phyloP scores from a whole-genome alignment of 2,797 vertebrate genomes.

The Pseudochirops cupreus region DNA sequence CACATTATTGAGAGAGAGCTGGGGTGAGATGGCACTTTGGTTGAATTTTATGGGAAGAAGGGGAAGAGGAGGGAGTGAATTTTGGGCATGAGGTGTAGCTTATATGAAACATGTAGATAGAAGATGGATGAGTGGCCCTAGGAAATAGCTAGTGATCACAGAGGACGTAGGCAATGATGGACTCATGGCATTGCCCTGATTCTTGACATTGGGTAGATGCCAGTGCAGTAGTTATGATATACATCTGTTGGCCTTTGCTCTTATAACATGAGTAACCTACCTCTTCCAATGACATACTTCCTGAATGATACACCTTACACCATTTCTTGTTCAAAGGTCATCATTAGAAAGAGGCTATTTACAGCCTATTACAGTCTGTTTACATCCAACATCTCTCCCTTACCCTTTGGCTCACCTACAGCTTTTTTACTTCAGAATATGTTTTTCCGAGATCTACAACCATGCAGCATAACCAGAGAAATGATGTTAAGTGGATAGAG shows the following conservation, averaged over 20 bases:
- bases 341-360: neutral
- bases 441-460: neutral
- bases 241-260: neutral
- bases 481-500: neutral
- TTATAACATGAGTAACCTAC: neutral
- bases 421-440: neutral
- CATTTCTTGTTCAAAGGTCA: neutral
- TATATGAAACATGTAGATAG: neutral
- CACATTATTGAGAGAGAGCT: neutral
- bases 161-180: neutral
- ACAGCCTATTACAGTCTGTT: neutral
- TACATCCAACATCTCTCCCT: neutral
- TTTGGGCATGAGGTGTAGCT: neutral
- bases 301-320: neutral
- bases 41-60: neutral
- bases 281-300: neutral
- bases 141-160: too few relatives aligned
- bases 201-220: neutral
- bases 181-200: neutral
- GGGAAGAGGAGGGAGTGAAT: neutral
- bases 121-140: neutral
- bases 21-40: neutral
- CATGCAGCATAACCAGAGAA: neutral
- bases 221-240: neutral
- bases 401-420: neutral